phyloP scores from a whole-genome alignment of 2,888 invertebrate species.

The Norana najaformis region DNA sequence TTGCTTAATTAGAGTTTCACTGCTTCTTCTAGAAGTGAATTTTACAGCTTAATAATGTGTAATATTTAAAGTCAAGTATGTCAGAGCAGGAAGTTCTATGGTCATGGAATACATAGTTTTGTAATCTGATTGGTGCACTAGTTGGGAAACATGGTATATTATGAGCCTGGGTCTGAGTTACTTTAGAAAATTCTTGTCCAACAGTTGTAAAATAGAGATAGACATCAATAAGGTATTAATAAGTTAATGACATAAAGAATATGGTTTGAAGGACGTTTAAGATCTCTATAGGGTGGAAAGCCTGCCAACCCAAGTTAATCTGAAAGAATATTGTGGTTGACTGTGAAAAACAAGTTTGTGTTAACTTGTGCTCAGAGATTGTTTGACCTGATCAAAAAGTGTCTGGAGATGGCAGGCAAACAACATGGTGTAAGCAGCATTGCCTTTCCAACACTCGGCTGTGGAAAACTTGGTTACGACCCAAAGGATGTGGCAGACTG shows the following conservation, averaged over 20 bases:
- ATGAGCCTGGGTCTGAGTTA: neutral
- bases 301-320: neutral
- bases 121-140: too few species aligned
- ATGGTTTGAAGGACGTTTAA: neutral
- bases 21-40: neutral
- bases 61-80: neutral
- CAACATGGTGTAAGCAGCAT: constrained; percentile 19
- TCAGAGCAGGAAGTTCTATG: neutral
- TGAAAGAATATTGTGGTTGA: neutral
- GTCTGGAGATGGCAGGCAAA: constrained; percentile 28
- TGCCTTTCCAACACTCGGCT: constrained; percentile 35
- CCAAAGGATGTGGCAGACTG: constrained; percentile 21
- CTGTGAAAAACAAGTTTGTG: neutral
- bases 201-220: neutral
- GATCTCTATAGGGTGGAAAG: neutral
- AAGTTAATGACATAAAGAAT: neutral
- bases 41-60: neutral
- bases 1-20: neutral
- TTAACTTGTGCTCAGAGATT: constrained; percentile 6
- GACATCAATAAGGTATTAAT: neutral
- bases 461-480: constrained; percentile 33
- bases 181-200: neutral
- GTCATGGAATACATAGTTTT: neutral
- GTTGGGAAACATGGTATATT: neutral
- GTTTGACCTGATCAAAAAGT: constrained; percentile 25